Conservation (phyloP, 2,113 vertebrate species). For the Mastomys coucha region DNA sequence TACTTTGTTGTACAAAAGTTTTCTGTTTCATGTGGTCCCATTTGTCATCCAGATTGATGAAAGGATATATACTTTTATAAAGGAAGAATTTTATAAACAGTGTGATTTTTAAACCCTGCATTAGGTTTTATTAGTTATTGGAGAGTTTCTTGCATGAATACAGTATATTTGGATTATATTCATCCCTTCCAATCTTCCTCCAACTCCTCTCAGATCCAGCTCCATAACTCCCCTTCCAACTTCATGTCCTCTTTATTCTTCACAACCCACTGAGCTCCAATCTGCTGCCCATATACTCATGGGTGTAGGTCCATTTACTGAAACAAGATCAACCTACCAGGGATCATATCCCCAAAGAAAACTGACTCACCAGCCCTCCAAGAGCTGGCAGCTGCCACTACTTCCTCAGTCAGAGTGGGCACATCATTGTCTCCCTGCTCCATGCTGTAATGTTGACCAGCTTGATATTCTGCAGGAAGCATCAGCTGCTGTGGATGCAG, state of each 20-base stretch:
- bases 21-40: not conserved
- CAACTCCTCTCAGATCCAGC: not conserved
- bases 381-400: not conserved
- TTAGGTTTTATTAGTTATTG: not conserved
- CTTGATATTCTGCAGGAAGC: not conserved
- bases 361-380: not conserved
- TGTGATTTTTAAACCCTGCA: not conserved
- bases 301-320: too few relatives aligned
- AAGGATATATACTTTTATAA: not conserved
- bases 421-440: not conserved
- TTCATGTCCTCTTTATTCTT: not conserved
- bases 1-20: too few relatives aligned
- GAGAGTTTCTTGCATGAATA: not conserved
- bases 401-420: not conserved
- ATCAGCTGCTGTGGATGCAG: not conserved
- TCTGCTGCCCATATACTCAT: too few relatives aligned
- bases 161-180: not conserved
- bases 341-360: not conserved
- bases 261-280: not conserved
- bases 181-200: not conserved
- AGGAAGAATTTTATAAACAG: not conserved
- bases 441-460: not conserved
- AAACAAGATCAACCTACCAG: not conserved
- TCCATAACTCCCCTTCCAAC: not conserved
- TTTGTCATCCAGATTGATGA: not conserved